Percentiles rank a stretch among this genome's conserved stretches.
These are phyloP conservation scores for Heliornis fulica DNA, from an alignment of 2,113 vertebrate species.

Conservation along the genomic window DNA sequence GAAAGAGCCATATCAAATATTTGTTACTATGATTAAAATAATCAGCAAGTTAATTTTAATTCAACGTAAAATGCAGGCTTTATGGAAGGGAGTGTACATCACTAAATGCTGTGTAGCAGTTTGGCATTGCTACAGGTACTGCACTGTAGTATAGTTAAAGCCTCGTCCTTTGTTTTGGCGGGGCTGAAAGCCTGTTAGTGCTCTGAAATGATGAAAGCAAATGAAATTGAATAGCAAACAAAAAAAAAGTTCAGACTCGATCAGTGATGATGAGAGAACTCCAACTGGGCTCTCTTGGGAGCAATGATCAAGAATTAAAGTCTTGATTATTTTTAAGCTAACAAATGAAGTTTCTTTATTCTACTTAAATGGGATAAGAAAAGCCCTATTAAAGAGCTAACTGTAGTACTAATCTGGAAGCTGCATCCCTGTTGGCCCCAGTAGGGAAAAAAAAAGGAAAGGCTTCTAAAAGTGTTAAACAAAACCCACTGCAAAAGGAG, in stretches of 20 bases:
- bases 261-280: slow-evolving; percentile 69
- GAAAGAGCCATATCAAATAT: slow-evolving; percentile 8
- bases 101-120: slow-evolving; percentile 14
- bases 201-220: slow-evolving; percentile 73
- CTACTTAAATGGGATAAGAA: slow-evolving; percentile 62
- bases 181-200: slow-evolving; percentile 53
- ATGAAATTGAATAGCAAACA: slow-evolving; percentile 73
- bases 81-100: not conserved
- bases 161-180: slow-evolving; percentile 9
- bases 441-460: not conserved
- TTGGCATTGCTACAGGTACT: slow-evolving; percentile 40
- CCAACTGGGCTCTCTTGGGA: slow-evolving; percentile 55
- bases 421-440: not conserved
- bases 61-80: slow-evolving; percentile 14
- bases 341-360: slow-evolving; percentile 71
- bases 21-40: slow-evolving; percentile 49
- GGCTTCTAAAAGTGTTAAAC: slow-evolving; percentile 1
- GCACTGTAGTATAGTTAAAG: not conserved
- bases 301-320: slow-evolving; percentile 67
- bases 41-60: slow-evolving; percentile 51
- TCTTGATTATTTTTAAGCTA: slow-evolving; percentile 55
- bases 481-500: not conserved
- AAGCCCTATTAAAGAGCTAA: slow-evolving; percentile 55
- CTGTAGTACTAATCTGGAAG: slow-evolving; percentile 33
- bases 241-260: slow-evolving; percentile 66